phyloP scores from a whole-genome alignment of 2,113 vertebrate genomes.

The Tragelaphus imberbis region DNA sequence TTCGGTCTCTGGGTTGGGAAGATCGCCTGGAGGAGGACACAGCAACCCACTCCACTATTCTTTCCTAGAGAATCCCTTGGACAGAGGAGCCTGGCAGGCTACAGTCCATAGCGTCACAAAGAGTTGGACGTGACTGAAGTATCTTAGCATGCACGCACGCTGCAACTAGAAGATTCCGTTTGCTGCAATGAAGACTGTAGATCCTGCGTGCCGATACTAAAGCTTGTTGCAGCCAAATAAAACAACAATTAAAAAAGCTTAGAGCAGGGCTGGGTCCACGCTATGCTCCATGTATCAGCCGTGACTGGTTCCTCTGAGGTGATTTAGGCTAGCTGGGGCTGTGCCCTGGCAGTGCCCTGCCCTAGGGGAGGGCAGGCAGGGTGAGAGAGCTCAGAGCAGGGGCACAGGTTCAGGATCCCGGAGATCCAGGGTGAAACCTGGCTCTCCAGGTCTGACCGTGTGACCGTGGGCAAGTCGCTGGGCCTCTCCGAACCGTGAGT shows the following conservation, averaged over 20 bases:
- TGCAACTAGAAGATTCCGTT: neutral
- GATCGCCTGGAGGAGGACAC: neutral
- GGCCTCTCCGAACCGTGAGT: neutral
- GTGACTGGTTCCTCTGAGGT: fast-evolving
- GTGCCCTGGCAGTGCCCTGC: fast-evolving
- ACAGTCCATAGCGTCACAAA: neutral
- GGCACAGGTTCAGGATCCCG: neutral
- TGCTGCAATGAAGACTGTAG: neutral
- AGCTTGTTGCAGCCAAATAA: neutral
- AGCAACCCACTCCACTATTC: neutral
- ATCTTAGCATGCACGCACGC: neutral
- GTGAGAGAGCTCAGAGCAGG: fast-evolving
- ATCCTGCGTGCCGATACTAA: neutral
- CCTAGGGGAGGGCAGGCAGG: neutral
- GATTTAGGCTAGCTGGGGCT: neutral
- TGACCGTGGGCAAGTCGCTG: neutral
- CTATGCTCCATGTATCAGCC: fast-evolving
- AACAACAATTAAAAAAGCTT: neutral
- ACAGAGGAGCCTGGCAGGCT: neutral
- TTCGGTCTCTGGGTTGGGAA: neutral
- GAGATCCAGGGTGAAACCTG: neutral
- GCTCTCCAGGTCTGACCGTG: neutral
- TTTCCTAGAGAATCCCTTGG: neutral
- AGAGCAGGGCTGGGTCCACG: fast-evolving
- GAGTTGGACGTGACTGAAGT: neutral